Base-by-base conservation (phyloP, 2,888 invertebrate genomes). In the Baccha elongata region DNA sequence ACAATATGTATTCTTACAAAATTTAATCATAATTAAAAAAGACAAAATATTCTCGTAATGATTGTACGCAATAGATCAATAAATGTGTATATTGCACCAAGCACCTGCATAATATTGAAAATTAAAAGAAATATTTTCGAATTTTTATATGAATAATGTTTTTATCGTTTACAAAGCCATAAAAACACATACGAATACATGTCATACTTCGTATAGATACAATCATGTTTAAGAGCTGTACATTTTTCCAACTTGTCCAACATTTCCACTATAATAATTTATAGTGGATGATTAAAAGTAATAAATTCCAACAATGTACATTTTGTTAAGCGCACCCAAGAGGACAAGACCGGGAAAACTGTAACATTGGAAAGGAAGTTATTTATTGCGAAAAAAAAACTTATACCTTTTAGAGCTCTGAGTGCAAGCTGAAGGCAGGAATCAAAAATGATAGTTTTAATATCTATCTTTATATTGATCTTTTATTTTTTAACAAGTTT, bases 241-340 rank as follows among this genome's bases (percentile, higher is more conserved):
- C 2, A 26, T 55, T 37, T 37, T 21, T 37, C 6, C 55, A 23
- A 23, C 37, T 40, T 37, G 55, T 55, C 23, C 13, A 13, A 55
- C 55, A 37, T 55, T 23, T 55, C 15, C 37, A 23, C 35, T 40
- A 40, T 35, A 55, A 55, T 55, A 55, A 55, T 55, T 55, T 55
- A 55, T 55, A 13, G 55, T 10, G 13, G 55, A n/a, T 37, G 55
- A 55, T 55, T 37, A 55, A 55, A 55, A 55, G 55, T 55, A 55
- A 55, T 55, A 55, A 55, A 37, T 35, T 55, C 21, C 19, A 35
- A 21, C 13, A 55, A 1, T 23, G 35, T 35, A 37, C 55, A 55
- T 21, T 10, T 53, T 35, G 53, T 53, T 32, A 19, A 55, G 13
- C 10, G 23, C 8, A 37, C 55, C 55, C 55, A 23, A 40, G 37